Evolutionary conservation across 2,888 invertebrate species (phyloP).

Genomic region (Mythimna pallens): DNA sequence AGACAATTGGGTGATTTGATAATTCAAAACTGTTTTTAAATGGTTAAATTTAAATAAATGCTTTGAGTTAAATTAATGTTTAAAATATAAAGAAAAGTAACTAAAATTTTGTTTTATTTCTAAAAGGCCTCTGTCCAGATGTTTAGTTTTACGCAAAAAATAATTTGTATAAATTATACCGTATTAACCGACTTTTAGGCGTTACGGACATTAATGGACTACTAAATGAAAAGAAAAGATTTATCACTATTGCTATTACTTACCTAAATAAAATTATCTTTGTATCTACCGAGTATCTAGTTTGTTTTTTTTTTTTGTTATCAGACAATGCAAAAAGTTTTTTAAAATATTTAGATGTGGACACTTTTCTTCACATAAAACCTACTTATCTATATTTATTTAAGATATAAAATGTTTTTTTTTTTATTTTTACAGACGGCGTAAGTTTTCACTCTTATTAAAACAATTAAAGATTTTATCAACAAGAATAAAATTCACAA

Average conservation of each 20-base stretch:
- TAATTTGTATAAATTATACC: constrained; percentile 31
- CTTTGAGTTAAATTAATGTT: too few relatives aligned
- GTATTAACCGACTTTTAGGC: constrained; percentile 17
- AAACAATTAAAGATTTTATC: constrained; percentile 5
- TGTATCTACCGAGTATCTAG: not conserved
- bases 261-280: not conserved
- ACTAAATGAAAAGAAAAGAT: not conserved
- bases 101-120: not conserved
- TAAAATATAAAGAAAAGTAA: too few relatives aligned
- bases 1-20: too few relatives aligned
- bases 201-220: not conserved
- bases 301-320: not conserved
- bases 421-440: not conserved
- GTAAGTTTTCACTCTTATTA: not conserved
- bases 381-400: too few relatives aligned
- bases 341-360: too few relatives aligned
- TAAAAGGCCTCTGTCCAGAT: not conserved
- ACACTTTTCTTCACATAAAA: not conserved
- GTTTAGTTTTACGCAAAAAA: not conserved
- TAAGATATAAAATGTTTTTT: too few relatives aligned
- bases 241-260: not conserved
- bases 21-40: too few relatives aligned
- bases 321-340: not conserved
- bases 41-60: too few relatives aligned
- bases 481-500: constrained; percentile 41